A percentile compares a stretch with the other conserved stretches of the same genome.
Evolutionary conservation across 2,888 invertebrate genomes (phyloP).

Genomic region (Pristionchus mayeri): DNA sequence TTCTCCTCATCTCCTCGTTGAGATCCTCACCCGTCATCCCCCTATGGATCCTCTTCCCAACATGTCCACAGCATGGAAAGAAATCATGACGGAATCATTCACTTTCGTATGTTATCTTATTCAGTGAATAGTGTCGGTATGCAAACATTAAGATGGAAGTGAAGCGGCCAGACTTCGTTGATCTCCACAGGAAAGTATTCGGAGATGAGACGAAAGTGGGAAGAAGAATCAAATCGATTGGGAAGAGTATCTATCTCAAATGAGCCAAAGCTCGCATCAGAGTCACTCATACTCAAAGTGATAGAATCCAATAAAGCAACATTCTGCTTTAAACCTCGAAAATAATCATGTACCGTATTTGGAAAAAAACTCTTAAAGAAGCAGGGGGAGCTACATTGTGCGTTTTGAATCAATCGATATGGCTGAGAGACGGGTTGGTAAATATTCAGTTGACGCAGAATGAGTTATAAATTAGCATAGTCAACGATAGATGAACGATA

Average conservation of each 20-base stretch:
- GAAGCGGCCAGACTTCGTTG: background rate
- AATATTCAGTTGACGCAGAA: too few relatives aligned
- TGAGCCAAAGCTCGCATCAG: too few relatives aligned
- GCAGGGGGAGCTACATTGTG: too few relatives aligned
- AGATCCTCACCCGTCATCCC: background rate
- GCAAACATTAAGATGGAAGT: background rate
- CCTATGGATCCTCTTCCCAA: conserved; percentile 18
- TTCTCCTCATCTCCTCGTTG: background rate
- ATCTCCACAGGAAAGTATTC: background rate
- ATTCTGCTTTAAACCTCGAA: conserved; percentile 24
- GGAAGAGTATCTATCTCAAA: conserved; percentile 4
- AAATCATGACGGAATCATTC: conserved; percentile 9
- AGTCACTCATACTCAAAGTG: background rate
- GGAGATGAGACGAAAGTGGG: background rate
- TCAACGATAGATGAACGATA: too few relatives aligned
- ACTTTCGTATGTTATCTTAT: background rate
- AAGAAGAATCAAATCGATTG: background rate
- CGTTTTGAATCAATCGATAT: too few relatives aligned
- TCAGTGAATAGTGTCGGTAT: too few relatives aligned
- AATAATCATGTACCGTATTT: too few relatives aligned
- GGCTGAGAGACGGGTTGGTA: too few relatives aligned
- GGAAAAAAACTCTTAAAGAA: too few relatives aligned
- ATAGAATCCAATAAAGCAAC: background rate
- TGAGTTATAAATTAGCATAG: too few relatives aligned
- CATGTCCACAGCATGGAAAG: background rate